Evolutionary conservation across 1,140 invertebrate genomes (phyloP).

Genomic region (Dryas iulia): DNA sequence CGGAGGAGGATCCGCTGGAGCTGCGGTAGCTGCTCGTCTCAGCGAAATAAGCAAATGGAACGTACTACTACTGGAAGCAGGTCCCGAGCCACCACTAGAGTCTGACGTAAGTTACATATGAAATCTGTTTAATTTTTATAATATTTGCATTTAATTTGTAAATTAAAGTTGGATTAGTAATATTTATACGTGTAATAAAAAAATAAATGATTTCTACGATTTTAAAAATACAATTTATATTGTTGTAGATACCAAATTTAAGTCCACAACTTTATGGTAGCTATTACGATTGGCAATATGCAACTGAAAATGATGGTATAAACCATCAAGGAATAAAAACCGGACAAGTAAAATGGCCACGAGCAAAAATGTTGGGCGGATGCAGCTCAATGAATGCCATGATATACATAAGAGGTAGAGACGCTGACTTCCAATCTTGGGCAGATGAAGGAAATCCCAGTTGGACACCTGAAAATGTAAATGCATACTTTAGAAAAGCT

Average conservation of each 20-base stretch:
- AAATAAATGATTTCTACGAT: not conserved
- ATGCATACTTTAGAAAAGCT: constrained; percentile 42
- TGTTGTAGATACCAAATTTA: constrained; percentile 72
- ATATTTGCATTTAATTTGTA: too few species aligned
- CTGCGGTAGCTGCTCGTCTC: constrained; percentile 56
- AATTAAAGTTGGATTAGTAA: too few species aligned
- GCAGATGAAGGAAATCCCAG: constrained; percentile 77
- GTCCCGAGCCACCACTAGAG: constrained; percentile 74
- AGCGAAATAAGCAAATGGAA: constrained; percentile 77
- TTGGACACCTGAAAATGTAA: constrained; percentile 62
- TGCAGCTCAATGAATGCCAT: constrained; percentile 88
- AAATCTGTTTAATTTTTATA: too few species aligned
- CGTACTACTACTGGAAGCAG: constrained; percentile 83
- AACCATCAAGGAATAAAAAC: constrained; percentile 71
- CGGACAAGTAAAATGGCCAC: constrained; percentile 81
- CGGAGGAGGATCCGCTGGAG: too few species aligned
- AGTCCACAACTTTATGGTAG: constrained; percentile 57
- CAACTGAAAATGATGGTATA: constrained; percentile 23
- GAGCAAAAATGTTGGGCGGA: constrained; percentile 87
- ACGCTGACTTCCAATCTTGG: constrained; percentile 83
- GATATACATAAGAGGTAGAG: constrained; percentile 85
- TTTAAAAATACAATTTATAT: not conserved
- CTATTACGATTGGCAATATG: constrained; percentile 83
- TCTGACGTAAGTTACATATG: constrained; percentile 23
- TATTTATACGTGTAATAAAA: too few species aligned